Evolutionary conservation across 2,888 invertebrate species (phyloP).

Genomic region (Nemoura dubitans): DNA sequence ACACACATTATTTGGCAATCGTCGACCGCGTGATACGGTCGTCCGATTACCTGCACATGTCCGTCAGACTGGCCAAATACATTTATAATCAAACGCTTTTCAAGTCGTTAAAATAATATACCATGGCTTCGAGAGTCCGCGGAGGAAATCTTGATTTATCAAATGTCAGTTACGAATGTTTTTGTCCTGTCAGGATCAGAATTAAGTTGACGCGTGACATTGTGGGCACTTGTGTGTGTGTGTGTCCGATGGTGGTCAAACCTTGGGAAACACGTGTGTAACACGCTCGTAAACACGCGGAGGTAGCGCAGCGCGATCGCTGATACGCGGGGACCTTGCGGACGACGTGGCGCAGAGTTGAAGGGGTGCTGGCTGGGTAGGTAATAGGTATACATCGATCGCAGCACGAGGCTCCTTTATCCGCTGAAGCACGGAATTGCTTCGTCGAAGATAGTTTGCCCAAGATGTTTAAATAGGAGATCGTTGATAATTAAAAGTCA

Average conservation of each 20-base stretch:
- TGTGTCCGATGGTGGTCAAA: neutral
- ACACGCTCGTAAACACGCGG: neutral
- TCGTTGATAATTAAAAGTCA: slow-evolving; percentile 12
- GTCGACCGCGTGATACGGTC: neutral
- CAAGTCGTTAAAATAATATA: neutral
- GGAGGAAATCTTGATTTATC: slow-evolving; percentile 9
- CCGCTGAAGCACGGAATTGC: neutral
- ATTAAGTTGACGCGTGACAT: slow-evolving; percentile 1
- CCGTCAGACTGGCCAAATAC: neutral
- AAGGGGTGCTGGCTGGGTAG: too few relatives aligned
- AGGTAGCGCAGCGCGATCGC: neutral
- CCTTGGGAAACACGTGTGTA: neutral
- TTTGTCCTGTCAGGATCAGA: slow-evolving; percentile 22
- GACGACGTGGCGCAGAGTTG: too few relatives aligned
- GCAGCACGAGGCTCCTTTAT: neutral
- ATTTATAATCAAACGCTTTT: slow-evolving; percentile 8
- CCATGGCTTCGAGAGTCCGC: neutral
- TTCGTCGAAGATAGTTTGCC: neutral
- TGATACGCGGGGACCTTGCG: too few relatives aligned
- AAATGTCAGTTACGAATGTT: slow-evolving; percentile 2
- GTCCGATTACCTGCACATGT: too few relatives aligned
- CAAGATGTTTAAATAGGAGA: neutral
- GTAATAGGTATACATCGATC: neutral
- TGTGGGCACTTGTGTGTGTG: neutral
- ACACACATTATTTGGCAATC: neutral